phyloP scores from a whole-genome alignment of 2,113 vertebrate species.

The Pedetes capensis region DNA sequence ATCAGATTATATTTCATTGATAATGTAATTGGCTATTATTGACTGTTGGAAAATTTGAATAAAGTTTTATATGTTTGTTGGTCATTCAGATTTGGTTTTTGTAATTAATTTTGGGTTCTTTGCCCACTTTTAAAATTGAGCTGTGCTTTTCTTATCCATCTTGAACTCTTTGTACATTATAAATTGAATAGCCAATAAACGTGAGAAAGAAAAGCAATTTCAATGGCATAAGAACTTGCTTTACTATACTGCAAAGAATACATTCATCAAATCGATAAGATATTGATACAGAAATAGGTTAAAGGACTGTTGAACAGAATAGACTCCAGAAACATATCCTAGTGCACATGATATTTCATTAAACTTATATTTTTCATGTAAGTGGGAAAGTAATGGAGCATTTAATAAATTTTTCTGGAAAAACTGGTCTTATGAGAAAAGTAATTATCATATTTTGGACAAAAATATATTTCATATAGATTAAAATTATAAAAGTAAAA shows the following conservation, averaged over 20 bases:
- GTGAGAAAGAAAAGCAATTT: background rate
- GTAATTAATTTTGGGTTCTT: background rate
- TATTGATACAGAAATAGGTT: background rate
- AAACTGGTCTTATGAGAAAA: conserved; percentile 12
- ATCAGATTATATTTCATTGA: background rate
- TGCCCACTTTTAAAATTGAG: background rate
- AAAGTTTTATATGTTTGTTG: background rate
- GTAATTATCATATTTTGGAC: background rate
- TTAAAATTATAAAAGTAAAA: background rate
- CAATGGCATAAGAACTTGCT: background rate
- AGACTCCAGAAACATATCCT: background rate
- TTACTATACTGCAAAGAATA: background rate
- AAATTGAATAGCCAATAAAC: conserved; percentile 1
- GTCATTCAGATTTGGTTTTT: background rate
- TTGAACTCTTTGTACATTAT: background rate
- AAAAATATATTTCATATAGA: background rate
- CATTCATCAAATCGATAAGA: background rate
- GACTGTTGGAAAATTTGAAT: background rate
- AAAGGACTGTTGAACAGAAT: background rate
- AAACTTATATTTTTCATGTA: background rate
- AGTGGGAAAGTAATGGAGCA: background rate
- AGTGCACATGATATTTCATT: background rate
- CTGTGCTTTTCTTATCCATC: background rate
- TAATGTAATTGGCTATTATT: conserved; percentile 31
- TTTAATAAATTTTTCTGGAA: background rate